phyloP scores from a whole-genome alignment of 1,140 invertebrate genomes.

The Forficula auricularia region DNA sequence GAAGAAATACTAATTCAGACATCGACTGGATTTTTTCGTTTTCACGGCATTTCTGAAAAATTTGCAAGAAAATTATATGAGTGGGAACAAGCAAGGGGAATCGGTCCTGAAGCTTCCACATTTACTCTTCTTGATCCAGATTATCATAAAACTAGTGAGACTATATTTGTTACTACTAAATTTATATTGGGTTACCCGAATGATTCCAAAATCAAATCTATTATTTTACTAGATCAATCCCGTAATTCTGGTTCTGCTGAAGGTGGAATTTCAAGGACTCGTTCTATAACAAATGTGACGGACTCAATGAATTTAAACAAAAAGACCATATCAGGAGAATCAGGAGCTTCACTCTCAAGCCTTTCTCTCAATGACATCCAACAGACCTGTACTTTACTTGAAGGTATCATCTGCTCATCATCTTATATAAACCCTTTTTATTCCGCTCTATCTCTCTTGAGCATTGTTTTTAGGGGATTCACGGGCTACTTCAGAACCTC shows the following conservation, averaged over 20 bases:
- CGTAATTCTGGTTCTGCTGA: too few species aligned
- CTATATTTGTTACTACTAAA: too few species aligned
- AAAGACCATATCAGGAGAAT: too few species aligned
- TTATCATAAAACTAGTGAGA: constrained; percentile 24
- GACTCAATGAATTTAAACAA: too few species aligned
- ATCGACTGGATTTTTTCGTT: constrained; percentile 59
- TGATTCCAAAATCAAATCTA: constrained; percentile 1
- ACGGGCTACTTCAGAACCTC: constrained; percentile 21
- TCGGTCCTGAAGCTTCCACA: constrained; percentile 60
- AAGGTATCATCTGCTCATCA: too few species aligned
- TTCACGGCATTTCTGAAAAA: constrained; percentile 69
- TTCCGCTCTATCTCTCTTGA: too few species aligned
- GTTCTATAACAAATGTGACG: too few species aligned
- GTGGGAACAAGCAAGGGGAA: constrained; percentile 72
- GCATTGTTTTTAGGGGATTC: constrained; percentile 16
- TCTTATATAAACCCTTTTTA: too few species aligned
- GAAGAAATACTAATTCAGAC: constrained; percentile 60
- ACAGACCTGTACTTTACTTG: constrained; percentile 28
- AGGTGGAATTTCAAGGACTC: too few species aligned
- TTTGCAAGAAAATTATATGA: constrained; percentile 78
- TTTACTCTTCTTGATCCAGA: constrained; percentile 51
- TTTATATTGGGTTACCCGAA: background rate
- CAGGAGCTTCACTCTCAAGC: constrained; percentile 29
- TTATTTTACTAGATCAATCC: constrained; percentile 1
- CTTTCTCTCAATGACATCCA: constrained; percentile 51